Percentiles rank a stretch among this genome's conserved stretches.
Evolutionary conservation across 1,140 invertebrate species (phyloP).

Genomic region (Limonius californicus): DNA sequence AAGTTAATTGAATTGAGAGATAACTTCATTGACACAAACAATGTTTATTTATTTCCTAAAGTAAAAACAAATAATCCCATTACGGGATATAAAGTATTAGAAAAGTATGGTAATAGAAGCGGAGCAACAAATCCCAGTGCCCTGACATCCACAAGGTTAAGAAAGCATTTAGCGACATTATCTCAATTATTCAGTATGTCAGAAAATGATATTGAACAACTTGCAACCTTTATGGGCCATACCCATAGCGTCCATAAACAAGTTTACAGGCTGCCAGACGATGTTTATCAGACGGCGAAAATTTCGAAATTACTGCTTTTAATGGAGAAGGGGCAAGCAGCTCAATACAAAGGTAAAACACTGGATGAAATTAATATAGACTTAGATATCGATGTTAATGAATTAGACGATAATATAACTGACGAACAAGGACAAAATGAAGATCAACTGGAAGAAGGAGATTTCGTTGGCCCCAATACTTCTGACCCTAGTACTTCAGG

Average conservation of each 20-base stretch:
- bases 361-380: conserved; percentile 43
- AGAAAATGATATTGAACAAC: conserved; percentile 30
- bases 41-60: conserved; percentile 2
- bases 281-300: conserved; percentile 38
- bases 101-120: conserved; percentile 29
- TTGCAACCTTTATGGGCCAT: conserved; percentile 34
- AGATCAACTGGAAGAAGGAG: no score
- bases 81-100: conserved; percentile 37
- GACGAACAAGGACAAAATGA: no score
- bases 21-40: conserved; percentile 6
- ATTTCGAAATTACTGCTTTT: conserved; percentile 42
- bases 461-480: no score
- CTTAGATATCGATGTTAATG: no score
- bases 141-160: conserved; percentile 7
- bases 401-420: no score
- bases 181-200: conserved; percentile 41
- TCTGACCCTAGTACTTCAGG: no score
- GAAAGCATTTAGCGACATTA: conserved; percentile 44
- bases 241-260: conserved; percentile 22
- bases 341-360: conserved; percentile 38
- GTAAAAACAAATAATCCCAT: conserved; percentile 8
- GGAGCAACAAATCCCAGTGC: conserved; percentile 10
- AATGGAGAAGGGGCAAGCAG: conserved; percentile 42
- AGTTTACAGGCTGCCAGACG: conserved; percentile 35
- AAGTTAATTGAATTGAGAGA: conserved; percentile 18